phyloP scores from a whole-genome alignment of 1,140 invertebrate genomes.

The Nautilus pompilius region DNA sequence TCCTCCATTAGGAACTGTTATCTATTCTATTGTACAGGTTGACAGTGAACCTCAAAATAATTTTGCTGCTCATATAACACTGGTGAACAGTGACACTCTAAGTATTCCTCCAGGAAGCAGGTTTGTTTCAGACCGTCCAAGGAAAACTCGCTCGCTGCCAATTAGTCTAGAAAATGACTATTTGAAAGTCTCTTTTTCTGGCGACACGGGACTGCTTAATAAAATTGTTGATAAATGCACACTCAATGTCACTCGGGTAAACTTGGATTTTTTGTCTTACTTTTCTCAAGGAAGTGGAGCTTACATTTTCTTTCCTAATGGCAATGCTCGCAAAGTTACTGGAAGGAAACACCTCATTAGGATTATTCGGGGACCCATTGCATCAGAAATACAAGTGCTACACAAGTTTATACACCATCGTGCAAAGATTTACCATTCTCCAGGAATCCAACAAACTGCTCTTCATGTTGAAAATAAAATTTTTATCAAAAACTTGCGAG shows the following conservation, averaged over 20 bases:
- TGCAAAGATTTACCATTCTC: conserved; percentile 65
- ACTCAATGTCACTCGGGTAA: conserved; percentile 53
- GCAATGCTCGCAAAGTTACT: conserved; percentile 47
- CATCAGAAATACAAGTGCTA: conserved; percentile 70
- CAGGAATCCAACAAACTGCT: conserved; percentile 32
- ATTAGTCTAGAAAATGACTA: conserved; percentile 34
- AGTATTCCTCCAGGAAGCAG: conserved; percentile 19
- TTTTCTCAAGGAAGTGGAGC: conserved; percentile 75
- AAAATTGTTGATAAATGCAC: conserved; percentile 22
- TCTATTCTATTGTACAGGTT: conserved; percentile 18
- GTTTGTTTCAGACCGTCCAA: conserved; percentile 27
- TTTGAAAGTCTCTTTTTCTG: conserved; percentile 29
- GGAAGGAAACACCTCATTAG: conserved; percentile 52
- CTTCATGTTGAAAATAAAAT: conserved; percentile 42
- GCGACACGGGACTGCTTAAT: conserved; percentile 27
- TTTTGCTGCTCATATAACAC: conserved; percentile 27
- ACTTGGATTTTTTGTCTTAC: conserved; percentile 70
- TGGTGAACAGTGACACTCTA: conserved; percentile 24
- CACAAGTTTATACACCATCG: conserved; percentile 70
- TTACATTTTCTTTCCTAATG: conserved; percentile 92
- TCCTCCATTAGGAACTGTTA: conserved; percentile 26
- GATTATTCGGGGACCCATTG: conserved; percentile 67
- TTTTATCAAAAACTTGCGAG: conserved; percentile 24
- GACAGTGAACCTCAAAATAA: conserved; percentile 2
- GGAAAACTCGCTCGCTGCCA: conserved; percentile 5